Conservation (phyloP, 2,888 invertebrate genomes). For the Spodoptera exigua region DNA sequence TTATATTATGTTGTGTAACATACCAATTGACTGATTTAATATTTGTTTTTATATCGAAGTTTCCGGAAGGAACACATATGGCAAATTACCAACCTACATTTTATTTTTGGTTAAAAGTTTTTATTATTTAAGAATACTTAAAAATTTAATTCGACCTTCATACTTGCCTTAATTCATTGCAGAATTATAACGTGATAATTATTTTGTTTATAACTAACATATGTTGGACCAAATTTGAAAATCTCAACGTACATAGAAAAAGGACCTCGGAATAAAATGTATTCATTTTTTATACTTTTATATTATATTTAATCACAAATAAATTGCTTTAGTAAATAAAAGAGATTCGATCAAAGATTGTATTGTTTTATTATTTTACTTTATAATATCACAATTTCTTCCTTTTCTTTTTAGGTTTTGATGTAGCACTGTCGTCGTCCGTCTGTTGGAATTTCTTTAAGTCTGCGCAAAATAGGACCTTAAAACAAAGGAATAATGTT, state of each 20-base stretch:
- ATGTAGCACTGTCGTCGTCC: conserved; percentile 53
- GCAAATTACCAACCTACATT: too few relatives aligned
- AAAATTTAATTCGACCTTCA: too few relatives aligned
- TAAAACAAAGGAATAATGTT: conserved; percentile 50
- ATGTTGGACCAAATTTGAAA: background rate
- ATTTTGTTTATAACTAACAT: background rate
- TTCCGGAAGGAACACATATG: too few relatives aligned
- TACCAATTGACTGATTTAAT: too few relatives aligned
- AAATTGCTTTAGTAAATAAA: conserved; percentile 42
- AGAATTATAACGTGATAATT: background rate
- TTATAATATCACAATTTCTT: conserved; percentile 55
- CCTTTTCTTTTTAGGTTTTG: conserved; percentile 75
- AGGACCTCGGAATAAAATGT: too few relatives aligned
- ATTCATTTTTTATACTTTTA: conserved; percentile 62
- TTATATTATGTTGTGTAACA: too few relatives aligned
- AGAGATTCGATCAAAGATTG: conserved; percentile 15
- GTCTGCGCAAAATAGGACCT: conserved; percentile 95
- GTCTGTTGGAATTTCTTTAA: conserved; percentile 91
- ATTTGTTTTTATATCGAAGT: too few relatives aligned
- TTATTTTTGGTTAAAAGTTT: too few relatives aligned
- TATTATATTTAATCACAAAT: conserved; percentile 60
- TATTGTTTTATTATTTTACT: conserved; percentile 19
- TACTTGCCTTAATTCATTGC: too few relatives aligned
- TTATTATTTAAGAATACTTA: too few relatives aligned
- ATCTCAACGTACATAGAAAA: background rate